A percentile compares a stretch with the other conserved stretches of the same genome.
Conservation (phyloP, 2,888 invertebrate species). For the Kuschelorhynchus macadamiae region DNA sequence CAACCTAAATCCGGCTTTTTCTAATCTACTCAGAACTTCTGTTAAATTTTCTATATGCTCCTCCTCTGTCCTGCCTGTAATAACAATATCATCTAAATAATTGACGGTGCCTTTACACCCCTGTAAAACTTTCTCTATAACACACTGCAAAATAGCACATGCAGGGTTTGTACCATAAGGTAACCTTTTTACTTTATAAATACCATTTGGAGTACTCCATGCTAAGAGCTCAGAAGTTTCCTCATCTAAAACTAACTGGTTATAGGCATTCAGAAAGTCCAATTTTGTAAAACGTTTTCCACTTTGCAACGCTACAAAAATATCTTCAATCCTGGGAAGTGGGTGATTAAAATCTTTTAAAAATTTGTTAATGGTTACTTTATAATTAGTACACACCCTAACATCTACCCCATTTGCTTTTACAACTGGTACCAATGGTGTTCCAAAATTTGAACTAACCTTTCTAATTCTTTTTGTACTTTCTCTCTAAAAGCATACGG, state of each 20-base stretch:
- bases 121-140: too few species aligned
- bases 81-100: constrained; percentile 59
- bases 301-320: background rate
- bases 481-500: too few species aligned
- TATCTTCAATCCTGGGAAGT: constrained; percentile 6
- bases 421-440: constrained; percentile 13
- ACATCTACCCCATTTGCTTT: constrained; percentile 3
- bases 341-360: constrained; percentile 40
- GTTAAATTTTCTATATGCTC: constrained; percentile 8
- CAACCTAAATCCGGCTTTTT: constrained; percentile 15
- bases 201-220: constrained; percentile 39
- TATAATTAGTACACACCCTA: constrained; percentile 54
- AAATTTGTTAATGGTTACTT: constrained; percentile 55
- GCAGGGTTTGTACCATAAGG: constrained; percentile 50
- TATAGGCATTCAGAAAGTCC: constrained; percentile 33
- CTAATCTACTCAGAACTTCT: constrained; percentile 15
- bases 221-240: constrained; percentile 57
- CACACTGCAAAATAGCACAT: constrained; percentile 40
- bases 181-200: constrained; percentile 51
- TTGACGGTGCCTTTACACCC: constrained; percentile 32
- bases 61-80: constrained; percentile 49
- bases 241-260: constrained; percentile 15
- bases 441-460: constrained; percentile 24
- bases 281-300: constrained; percentile 19
- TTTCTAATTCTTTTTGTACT: too few species aligned